Percentiles rank a stretch among this genome's conserved stretches.
These are phyloP conservation scores for Nesidiocoris tenuis DNA, from an alignment of 2,888 invertebrate species.

Conservation along the genomic window DNA sequence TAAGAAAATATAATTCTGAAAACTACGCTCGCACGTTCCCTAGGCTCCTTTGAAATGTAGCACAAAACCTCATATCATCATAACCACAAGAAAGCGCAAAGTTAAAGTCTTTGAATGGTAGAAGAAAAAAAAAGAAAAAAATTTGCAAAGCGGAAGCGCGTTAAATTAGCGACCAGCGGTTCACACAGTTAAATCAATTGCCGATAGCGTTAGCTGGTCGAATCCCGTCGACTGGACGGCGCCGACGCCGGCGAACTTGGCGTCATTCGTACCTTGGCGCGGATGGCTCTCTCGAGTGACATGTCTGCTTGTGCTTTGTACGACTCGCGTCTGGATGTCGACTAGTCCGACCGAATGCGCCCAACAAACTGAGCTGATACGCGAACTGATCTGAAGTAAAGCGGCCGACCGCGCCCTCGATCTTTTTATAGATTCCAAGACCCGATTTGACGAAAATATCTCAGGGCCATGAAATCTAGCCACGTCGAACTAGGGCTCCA, in stretches of 20 bases:
- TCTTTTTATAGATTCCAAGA: slow-evolving; percentile 17
- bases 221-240: slow-evolving; percentile 33
- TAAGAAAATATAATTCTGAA: too few relatives aligned
- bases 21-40: too few relatives aligned
- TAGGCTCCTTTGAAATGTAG: too few relatives aligned
- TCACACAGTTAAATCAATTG: slow-evolving; percentile 16
- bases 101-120: too few relatives aligned
- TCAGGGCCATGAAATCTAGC: background rate
- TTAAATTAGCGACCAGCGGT: background rate
- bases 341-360: background rate
- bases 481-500: background rate
- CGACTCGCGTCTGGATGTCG: background rate
- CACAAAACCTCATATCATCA: too few relatives aligned
- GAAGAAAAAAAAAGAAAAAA: too few relatives aligned
- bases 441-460: slow-evolving; percentile 9
- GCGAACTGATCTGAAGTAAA: slow-evolving; percentile 7
- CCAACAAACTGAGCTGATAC: background rate
- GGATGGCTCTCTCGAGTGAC: slow-evolving; percentile 91
- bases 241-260: background rate
- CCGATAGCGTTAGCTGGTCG: slow-evolving; percentile 4
- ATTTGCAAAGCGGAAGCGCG: too few relatives aligned
- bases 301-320: slow-evolving; percentile 58
- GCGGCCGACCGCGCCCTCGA: slow-evolving; percentile 10
- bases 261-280: slow-evolving; percentile 70
- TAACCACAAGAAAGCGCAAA: too few relatives aligned